These are phyloP conservation scores for Sisor rabdophorus DNA, from an alignment of 2,113 vertebrate species.

Conservation along the genomic window DNA sequence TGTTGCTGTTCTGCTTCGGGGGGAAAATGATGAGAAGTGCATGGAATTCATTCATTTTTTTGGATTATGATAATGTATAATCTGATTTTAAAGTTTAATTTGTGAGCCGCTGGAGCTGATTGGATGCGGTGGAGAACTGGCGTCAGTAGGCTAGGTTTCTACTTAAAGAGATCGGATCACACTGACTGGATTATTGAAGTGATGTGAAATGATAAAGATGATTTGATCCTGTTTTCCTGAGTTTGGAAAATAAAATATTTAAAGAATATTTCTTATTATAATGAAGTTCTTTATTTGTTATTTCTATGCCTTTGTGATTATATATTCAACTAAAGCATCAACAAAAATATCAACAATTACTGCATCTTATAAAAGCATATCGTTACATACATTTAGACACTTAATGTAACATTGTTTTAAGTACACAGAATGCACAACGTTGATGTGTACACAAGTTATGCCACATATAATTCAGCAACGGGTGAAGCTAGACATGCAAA, in stretches of 20 bases:
- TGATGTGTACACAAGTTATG: constrained; percentile 40
- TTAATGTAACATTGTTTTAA: constrained; percentile 54
- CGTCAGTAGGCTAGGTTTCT: constrained; percentile 35
- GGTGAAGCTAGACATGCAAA: constrained; percentile 42
- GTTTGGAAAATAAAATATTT: constrained; percentile 24
- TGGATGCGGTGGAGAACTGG: background rate
- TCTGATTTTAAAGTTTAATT: constrained; percentile 38
- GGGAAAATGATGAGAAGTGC: constrained; percentile 34
- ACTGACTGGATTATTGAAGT: constrained; percentile 9
- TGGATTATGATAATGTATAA: constrained; percentile 43
- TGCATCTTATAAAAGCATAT: constrained; percentile 46
- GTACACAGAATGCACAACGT: constrained; percentile 42
- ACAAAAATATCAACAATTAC: constrained; percentile 57
- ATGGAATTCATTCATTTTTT: constrained; percentile 32
- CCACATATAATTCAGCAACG: constrained; percentile 31
- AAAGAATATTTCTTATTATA: constrained; percentile 17
- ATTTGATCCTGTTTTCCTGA: background rate
- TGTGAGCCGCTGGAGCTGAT: constrained; percentile 8
- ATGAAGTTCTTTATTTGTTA: constrained; percentile 32
- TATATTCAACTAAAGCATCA: constrained; percentile 43
- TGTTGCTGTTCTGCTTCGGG: constrained; percentile 31
- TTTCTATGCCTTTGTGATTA: constrained; percentile 33
- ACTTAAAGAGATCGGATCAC: constrained; percentile 34
- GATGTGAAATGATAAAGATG: constrained; percentile 2
- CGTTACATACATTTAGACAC: constrained; percentile 55